Conservation (phyloP, 2,797 vertebrate genomes). For the Enoplosus armatus region DNA sequence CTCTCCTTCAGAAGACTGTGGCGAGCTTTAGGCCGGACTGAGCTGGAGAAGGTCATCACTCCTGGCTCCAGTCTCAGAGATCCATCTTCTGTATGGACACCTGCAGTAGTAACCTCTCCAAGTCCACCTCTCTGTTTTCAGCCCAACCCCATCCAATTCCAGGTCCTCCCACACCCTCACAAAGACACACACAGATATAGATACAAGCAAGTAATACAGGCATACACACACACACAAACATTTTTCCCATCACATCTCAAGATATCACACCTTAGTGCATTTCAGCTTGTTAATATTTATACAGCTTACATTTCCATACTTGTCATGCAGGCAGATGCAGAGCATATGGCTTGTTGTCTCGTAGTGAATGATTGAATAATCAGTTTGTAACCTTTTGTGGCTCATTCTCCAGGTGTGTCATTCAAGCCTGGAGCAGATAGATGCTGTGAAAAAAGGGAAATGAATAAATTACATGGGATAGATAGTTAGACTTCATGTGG, state of each 20-base stretch:
- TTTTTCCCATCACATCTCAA: conserved; percentile 50
- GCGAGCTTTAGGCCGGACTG: conserved; percentile 46
- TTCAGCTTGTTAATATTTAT: conserved; percentile 81
- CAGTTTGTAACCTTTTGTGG: conserved; percentile 75
- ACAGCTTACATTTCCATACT: conserved; percentile 76
- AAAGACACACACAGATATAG: not conserved
- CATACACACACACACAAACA: conserved; percentile 25
- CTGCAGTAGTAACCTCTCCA: conserved; percentile 15
- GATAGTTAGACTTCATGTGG: conserved; percentile 59
- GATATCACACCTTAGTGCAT: conserved; percentile 63
- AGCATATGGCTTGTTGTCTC: conserved; percentile 77
- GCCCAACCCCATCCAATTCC: conserved; percentile 6
- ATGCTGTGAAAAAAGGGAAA: conserved; percentile 45
- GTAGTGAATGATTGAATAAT: conserved; percentile 76
- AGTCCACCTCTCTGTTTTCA: conserved; percentile 47
- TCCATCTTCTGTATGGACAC: conserved; percentile 49
- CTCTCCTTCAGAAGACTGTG: conserved; percentile 42
- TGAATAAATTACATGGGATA: conserved; percentile 70
- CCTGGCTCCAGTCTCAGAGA: conserved; percentile 43
- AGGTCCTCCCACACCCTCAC: conserved; percentile 16
- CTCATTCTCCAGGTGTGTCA: conserved; percentile 73
- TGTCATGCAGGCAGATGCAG: conserved; percentile 72
- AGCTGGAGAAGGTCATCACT: conserved; percentile 59
- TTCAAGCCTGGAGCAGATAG: conserved; percentile 57
- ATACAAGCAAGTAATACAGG: not conserved